These are phyloP conservation scores for Pelagia noctiluca DNA, from an alignment of 30 jellyfish, hydroid and myxozoan species.

Conservation along the genomic window DNA sequence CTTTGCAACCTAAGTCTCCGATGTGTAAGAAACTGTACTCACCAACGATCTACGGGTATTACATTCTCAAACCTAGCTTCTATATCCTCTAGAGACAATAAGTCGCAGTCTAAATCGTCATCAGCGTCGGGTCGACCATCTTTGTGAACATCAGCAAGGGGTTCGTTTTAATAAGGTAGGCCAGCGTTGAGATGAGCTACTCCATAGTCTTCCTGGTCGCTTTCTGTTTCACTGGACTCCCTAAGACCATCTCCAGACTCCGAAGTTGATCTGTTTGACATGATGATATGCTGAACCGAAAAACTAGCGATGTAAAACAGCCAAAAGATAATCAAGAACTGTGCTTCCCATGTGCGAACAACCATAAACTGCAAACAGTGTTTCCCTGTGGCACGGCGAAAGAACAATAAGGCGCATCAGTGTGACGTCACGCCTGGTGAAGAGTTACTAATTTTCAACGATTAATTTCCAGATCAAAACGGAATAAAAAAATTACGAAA, in stretches of 20 bases:
- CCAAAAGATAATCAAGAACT: neutral
- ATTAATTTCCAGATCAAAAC: too few relatives aligned
- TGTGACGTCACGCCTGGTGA: neutral
- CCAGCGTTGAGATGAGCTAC: neutral
- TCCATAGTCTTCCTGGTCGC: neutral
- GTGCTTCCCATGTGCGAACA: neutral
- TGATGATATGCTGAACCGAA: neutral
- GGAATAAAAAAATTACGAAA: too few relatives aligned
- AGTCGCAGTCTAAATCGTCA: neutral
- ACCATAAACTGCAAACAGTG: conserved; percentile 2
- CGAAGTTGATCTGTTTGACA: neutral
- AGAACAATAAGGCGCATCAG: neutral
- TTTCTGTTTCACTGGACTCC: neutral
- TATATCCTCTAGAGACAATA: neutral
- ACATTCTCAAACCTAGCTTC: neutral
- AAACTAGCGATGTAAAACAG: neutral
- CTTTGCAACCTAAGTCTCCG: neutral
- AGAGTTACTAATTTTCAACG: neutral
- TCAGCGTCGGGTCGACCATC: neutral
- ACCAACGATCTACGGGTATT: neutral
- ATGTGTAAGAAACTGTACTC: neutral
- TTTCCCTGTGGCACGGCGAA: neutral
- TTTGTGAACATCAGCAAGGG: neutral
- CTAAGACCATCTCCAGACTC: neutral
- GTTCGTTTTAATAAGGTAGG: neutral